phyloP scores from a whole-genome alignment of 2,888 invertebrate species.

The Troglohyphantes excavatus region DNA sequence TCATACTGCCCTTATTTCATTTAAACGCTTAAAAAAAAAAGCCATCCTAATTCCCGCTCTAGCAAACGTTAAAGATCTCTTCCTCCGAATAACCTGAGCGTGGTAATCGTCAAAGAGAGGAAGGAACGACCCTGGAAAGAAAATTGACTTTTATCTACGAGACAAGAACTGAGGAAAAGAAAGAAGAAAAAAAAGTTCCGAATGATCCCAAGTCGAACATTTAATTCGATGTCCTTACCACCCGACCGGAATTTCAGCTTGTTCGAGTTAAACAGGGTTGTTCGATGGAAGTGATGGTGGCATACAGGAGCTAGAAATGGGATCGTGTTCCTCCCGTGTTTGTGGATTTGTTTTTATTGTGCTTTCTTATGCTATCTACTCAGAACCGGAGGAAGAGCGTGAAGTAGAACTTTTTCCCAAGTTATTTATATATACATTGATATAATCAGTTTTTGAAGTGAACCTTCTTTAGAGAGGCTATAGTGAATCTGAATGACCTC shows the following conservation, averaged over 20 bases:
- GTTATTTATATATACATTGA: not conserved
- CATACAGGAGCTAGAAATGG: not conserved
- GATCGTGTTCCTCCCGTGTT: not conserved
- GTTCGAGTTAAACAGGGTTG: slow-evolving; percentile 40
- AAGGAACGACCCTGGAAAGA: slow-evolving; percentile 45
- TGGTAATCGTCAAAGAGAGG: slow-evolving; percentile 32
- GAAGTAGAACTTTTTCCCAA: not conserved
- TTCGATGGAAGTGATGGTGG: slow-evolving; percentile 11
- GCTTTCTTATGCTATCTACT: not conserved
- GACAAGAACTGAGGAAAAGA: slow-evolving; percentile 40
- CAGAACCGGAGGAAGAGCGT: not conserved
- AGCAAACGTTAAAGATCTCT: slow-evolving; percentile 38
- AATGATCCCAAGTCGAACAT: slow-evolving; percentile 50
- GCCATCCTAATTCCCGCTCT: not conserved
- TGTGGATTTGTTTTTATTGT: not conserved
- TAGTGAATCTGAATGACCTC: too few species aligned
- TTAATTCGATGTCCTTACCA: slow-evolving; percentile 47
- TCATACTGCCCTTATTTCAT: not conserved
- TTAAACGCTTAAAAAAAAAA: not conserved
- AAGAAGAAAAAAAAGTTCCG: slow-evolving; percentile 18
- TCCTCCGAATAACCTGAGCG: slow-evolving; percentile 55
- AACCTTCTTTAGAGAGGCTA: too few species aligned
- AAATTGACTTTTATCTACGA: slow-evolving; percentile 66
- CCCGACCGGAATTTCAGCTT: slow-evolving; percentile 58
- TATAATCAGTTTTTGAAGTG: too few species aligned